Evolutionary conservation across 1,140 invertebrate species (phyloP), one percentile per base, ranked within the genome.

Genomic region (Lasioglossum baleicum): DNA sequence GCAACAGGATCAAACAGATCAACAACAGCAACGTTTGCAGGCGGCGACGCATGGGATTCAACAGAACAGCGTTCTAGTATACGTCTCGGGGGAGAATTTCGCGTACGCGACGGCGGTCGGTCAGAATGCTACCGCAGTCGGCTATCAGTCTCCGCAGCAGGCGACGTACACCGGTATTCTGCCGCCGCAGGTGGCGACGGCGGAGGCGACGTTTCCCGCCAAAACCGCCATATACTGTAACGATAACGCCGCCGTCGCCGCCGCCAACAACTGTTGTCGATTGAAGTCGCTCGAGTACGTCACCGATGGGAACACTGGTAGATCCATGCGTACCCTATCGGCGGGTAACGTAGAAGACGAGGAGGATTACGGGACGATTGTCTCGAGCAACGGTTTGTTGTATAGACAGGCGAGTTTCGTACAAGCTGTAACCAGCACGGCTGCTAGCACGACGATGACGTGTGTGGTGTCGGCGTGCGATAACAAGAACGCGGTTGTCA

Each of bases 81-180:
- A 93, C 87, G 92, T 93, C 56, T 92, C 93, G 71, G 91, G 91
- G 72, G 92, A 93, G 75, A 93, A 92, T 85, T 92, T 93, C 70
- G 90, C 91, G 44, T 93, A 92, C 85, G 90, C 92, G 58, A 91
- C 90, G 81, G 87, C 91, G 70, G 88, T 92, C 72, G 89, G 88
- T 83, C 92, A 93, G 88, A 92, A 93, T 92, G 90, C 86, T 86
- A 80, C 81, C 80, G 78, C 85, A 84, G 81, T 79, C 75, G 75
- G 81, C 68, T 86, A 86, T 86, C 84, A 86, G 70, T 86, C 85
- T 31, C 84, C 83, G 71, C 83, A 86, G 60, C 84, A 89, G 58
- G 80, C 76, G 86, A 88, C 87, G 76, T 90, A 88, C 78, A 73
- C 83, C 60, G 78, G 87, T 73, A 78, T 91, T 31, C 68, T 91